A percentile compares a stretch with the other conserved stretches of the same genome.
These are phyloP conservation scores for Chaetodon trifasciatus DNA, from an alignment of 2,797 vertebrate species.

Conservation along the genomic window DNA sequence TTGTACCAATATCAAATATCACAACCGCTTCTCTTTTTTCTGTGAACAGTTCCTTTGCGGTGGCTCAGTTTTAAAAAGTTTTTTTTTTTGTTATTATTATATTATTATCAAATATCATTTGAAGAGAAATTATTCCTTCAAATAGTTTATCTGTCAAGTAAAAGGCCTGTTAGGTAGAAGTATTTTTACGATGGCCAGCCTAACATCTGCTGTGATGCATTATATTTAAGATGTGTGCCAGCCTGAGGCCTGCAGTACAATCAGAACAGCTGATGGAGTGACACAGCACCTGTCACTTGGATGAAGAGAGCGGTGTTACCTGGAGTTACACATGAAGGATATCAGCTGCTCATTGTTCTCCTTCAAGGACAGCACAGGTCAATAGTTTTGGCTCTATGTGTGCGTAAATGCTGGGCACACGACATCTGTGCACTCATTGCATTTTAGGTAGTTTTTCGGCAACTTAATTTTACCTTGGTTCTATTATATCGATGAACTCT, in stretches of 20 bases:
- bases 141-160: background rate
- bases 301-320: constrained; percentile 34
- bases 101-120: constrained; percentile 21
- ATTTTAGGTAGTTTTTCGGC: constrained; percentile 12
- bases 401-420: constrained; percentile 22
- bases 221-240: constrained; percentile 16
- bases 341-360: constrained; percentile 27
- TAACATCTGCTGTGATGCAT: constrained; percentile 7
- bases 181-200: background rate
- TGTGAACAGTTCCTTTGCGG: constrained; percentile 14
- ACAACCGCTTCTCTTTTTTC: constrained; percentile 28
- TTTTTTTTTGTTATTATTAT: background rate
- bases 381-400: constrained; percentile 11
- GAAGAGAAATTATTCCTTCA: constrained; percentile 9
- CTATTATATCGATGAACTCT: background rate
- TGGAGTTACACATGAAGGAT: constrained; percentile 34
- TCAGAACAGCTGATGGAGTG: constrained; percentile 16
- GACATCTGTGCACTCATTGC: background rate
- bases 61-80: background rate
- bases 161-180: background rate
- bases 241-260: constrained; percentile 22
- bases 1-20: constrained; percentile 58
- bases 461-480: constrained; percentile 10
- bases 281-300: constrained; percentile 30
- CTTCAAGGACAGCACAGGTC: constrained; percentile 33